Evolutionary conservation across 2,888 invertebrate genomes (phyloP), one percentile per base, ranked within the genome.

Genomic region (Dorcus hopei): DNA sequence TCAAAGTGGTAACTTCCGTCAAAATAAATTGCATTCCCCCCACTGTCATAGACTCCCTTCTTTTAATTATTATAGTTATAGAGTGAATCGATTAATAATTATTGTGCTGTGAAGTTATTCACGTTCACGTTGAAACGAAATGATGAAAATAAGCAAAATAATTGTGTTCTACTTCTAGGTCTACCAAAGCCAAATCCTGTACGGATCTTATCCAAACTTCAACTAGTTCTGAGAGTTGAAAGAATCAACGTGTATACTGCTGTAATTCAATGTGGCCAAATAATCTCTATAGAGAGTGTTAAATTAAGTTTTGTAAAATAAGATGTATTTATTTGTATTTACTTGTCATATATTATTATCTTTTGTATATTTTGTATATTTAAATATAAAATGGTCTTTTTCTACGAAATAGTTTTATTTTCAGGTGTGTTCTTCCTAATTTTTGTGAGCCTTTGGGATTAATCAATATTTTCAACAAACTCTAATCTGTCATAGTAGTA

Each of bases 171-270:
- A 67, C 68, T 86, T 85, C 66, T 82, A 88, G 88, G 76, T 80
- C 84, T 63, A 81, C 82, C 75, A 88, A 87, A 81, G 87, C 88
- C 43, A 88, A 88, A 79, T 89, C 89, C 61, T 89, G 88, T 77
- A 87, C 87, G 73, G 88, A 88, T 79, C 83, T 89, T 67, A 80
- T 87, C 42, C 84, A 87, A 65, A 61, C 67, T 23, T 65, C 66
- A n/a, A 40, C 40, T n/a, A 52, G 11, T 47, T 33, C 26, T 41
- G 49, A 49, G 52, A 48, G 54, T 59, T 47, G 55, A 16, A 48
- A 38, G 5, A 16, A n/a, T 38, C 9, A 54, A 45, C 23, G 23
- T 45, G 45, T 45, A 45, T 45, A 45, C 16, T 45, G 16, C 1
- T 45, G 23, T 45, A 45, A 45, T 54, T 59, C 59, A 59, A 55